Evolutionary conservation across 1,140 invertebrate species (phyloP), one percentile per base, ranked within the genome.

Genomic region (Dreissena polymorpha): DNA sequence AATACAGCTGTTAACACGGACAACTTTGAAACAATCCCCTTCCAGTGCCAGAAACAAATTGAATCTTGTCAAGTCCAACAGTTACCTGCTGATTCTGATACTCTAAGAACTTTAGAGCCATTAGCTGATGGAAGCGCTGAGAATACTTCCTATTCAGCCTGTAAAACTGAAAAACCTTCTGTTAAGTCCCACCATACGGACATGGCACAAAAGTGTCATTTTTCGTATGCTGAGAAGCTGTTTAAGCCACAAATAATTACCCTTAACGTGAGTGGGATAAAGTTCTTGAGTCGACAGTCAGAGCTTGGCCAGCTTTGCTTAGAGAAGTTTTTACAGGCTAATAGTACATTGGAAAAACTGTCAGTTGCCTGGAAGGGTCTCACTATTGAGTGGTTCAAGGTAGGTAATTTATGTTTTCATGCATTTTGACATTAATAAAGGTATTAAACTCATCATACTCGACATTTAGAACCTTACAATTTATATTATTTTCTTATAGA

Each of bases 291-390:
- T 27, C 70, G 23, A 69, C 51, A 23, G 16, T 23, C 51, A 29
- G 49, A 80, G 29, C 23, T 77, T 14, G 75, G 64, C 10, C 68
- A 80, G 57, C n/a, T 80, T 21, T 80, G 77, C 27, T 50, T 80
- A 12, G 25, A 63, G 57, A 60, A 71, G n/a, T 80, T 80, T 53
- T 29, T 80, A 14, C 25, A 29, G 16, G 69, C 53, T 10, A 80
- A 80, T 49, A 60, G 16, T 50, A 18, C 51, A n/a, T 71, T 80
- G 57, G 23, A 72, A 55, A 72, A 80, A 29, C 71, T 80, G 13
- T 29, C 55, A n/a, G 57, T 80, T 12, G 23, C 21, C 13, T 80
- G 77, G 77, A 80, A 80, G 51, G 68, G 69, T 14, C 57, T 80
- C 6, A 71, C 77, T 63, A 18, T 23, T 27, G 67, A 80, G 21